Evolutionary conservation across 2,113 vertebrate genomes (phyloP).

Genomic region (Urocitellus parryii): DNA sequence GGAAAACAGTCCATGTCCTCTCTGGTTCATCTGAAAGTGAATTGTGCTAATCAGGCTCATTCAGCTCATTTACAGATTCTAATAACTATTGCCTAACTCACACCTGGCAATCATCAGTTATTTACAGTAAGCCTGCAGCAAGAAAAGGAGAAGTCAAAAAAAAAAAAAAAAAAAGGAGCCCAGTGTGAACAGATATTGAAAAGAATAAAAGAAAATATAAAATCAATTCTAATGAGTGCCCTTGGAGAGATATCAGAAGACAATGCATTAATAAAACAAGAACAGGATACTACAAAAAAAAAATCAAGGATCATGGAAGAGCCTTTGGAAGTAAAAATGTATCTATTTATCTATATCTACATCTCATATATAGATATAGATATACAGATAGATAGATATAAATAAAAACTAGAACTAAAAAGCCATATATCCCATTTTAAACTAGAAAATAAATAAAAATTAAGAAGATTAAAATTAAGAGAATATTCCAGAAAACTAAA

Average conservation of each 20-base stretch:
- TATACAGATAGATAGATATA: too few relatives aligned
- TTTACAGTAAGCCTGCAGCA: not conserved
- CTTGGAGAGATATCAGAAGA: not conserved
- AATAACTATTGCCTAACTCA: not conserved
- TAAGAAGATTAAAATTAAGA: slow-evolving; percentile 19
- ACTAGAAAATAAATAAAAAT: not conserved
- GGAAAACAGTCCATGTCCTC: not conserved
- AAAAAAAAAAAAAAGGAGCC: not conserved
- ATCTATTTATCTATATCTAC: too few relatives aligned
- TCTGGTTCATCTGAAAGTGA: not conserved
- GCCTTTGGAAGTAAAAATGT: not conserved
- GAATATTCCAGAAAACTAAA: not conserved
- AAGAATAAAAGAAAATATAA: not conserved
- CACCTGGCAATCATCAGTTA: not conserved
- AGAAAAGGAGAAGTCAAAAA: not conserved
- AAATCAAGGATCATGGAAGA: not conserved
- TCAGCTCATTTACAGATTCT: not conserved
- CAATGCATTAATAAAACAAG: not conserved
- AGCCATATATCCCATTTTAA: not conserved
- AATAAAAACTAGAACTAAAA: too few relatives aligned
- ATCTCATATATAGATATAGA: too few relatives aligned
- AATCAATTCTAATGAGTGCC: not conserved
- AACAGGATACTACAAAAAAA: not conserved
- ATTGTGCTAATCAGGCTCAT: not conserved
- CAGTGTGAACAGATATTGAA: not conserved